Evolutionary conservation across 2,113 vertebrate genomes (phyloP), one percentile per base, ranked within the genome.

Genomic region (Eurypyga helias): DNA sequence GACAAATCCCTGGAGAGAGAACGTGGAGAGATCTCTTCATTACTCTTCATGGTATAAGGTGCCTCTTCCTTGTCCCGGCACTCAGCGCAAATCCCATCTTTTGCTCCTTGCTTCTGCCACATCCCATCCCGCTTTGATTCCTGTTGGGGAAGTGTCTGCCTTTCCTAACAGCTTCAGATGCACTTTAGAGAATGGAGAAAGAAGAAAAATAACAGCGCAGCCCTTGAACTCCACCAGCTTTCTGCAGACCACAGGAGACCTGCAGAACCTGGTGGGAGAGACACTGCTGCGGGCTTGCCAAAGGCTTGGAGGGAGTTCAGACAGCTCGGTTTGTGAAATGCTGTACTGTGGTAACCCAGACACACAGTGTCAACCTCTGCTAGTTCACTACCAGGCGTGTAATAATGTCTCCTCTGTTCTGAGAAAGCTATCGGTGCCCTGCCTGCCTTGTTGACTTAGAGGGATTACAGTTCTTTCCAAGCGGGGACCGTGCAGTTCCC

Each of bases 361-460:
- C 75, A 62, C 66, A 45, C 10, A 52, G 54, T 65, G 79, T 78
- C 88, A 92, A 34, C 81, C 90, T 86, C 89, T 95, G 36, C 73
- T 91, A 3, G 2, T 55, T 91, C 83, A 29, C 81, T 80, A 80
- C 69, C 64, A 84, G 89, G 28, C 19, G 10, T 61, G 36, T 76
- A 85, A 79, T 92, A 91, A 83, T 72, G 91, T 78, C 79, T 93
- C 33, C 70, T 89, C 80, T 92, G 73, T 92, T 91, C 51, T 6
- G 57, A 93, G 92, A 90, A 93, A 94, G 57, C 87, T 94, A 70
- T 91, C 16, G 1, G 78, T 86, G 78, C 88, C 81, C 58, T 83
- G 83, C 70, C 72, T 89, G 57, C 81, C 75, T 64, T 96, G 92
- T 93, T 95, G 95, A 83, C 83, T 91, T 87, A 87, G 83, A 82